Evolutionary conservation across 2,888 invertebrate genomes (phyloP).

Genomic region (Plutella xylostella): DNA sequence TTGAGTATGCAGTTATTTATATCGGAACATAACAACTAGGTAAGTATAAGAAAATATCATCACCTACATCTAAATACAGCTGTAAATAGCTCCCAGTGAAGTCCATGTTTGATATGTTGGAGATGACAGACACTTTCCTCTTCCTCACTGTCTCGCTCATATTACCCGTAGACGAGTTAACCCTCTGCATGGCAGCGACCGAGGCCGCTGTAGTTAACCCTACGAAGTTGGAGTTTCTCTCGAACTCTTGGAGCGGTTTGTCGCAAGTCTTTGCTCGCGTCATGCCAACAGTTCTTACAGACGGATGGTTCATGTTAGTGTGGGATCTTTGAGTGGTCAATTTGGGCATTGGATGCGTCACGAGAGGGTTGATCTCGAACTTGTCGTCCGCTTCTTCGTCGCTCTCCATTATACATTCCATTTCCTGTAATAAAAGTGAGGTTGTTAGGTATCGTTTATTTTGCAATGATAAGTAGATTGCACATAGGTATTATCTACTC

Average conservation of each 20-base stretch:
- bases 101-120: conserved; percentile 79
- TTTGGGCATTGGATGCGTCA: conserved; percentile 44
- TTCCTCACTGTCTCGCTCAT: conserved; percentile 63
- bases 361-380: conserved; percentile 57
- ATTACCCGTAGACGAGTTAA: conserved; percentile 61
- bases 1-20: not conserved
- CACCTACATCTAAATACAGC: conserved; percentile 74
- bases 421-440: conserved; percentile 68
- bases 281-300: conserved; percentile 51
- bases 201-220: conserved; percentile 57
- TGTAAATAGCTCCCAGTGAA: conserved; percentile 80
- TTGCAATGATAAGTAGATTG: no score
- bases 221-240: conserved; percentile 34
- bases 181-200: conserved; percentile 57
- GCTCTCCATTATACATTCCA: conserved; percentile 76
- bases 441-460: no score
- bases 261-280: conserved; percentile 62
- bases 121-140: conserved; percentile 76
- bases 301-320: conserved; percentile 55
- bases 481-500: no score
- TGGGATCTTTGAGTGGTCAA: conserved; percentile 48
- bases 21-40: not conserved
- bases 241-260: conserved; percentile 56
- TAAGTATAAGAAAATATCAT: not conserved
- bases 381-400: conserved; percentile 73